Base-by-base conservation (phyloP, 2,888 invertebrate genomes). In the Mesorhabditis belari region DNA sequence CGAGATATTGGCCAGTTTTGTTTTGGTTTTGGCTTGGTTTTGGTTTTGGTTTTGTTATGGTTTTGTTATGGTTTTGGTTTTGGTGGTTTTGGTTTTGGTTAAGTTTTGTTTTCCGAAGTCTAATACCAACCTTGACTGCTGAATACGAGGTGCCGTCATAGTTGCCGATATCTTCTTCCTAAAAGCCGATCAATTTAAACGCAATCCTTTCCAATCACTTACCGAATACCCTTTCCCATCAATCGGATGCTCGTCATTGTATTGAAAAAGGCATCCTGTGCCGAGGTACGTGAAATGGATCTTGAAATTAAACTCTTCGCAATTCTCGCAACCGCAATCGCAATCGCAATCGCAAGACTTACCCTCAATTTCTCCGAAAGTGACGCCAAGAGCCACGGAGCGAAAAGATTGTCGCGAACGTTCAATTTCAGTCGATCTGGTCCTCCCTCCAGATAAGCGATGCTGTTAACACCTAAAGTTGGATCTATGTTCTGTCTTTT, bases 361-460 rank as follows among this genome's bases (percentile, higher is more conserved):
- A 21, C 17, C 49, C 72, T 62, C 23, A 66, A 50, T 25, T 65
- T 63, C 25, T 73, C 67, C 53, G 73, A 65, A 24, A 77, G 35
- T 27, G 69, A 66, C 50, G 77, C 77, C 61, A 79, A 57, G 5
- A 70, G 64, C 76, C 77, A 80, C 17, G 79, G 79, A n/a, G 73
- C 69, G 57, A 73, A 79, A 29, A 75, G 63, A 55, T 80, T 77
- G 57, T 70, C 67, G 21, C 67, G 66, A 55, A 75, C 65, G 65
- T 76, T 77, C 28, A 67, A 65, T 17, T 65, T 65, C 23, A 80
- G 63, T 23, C 65, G 69, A 56, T 70, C 64, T 65, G 63, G 3
- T 73, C 71, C 12, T 5, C 66, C 67, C 60, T 67, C 74, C 61
- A 70, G 57, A 50, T 65, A 66, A 49, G 57, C 67, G 58, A 65